These are phyloP conservation scores for Drosophila nikananu DNA, from an alignment of 1,140 invertebrate genomes.

Conservation along the genomic window DNA sequence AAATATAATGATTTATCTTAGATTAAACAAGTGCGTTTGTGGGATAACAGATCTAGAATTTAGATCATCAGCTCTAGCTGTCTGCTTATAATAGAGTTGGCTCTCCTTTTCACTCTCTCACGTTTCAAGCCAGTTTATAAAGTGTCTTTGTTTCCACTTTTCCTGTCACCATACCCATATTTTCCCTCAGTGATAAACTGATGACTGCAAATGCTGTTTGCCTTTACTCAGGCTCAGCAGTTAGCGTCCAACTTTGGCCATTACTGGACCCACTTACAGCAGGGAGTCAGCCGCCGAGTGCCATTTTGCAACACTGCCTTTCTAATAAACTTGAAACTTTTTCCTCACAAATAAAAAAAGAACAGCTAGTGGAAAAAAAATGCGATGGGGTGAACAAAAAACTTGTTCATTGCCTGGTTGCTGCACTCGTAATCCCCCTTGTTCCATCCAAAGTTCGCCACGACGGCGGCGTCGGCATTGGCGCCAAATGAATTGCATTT, in stretches of 20 bases:
- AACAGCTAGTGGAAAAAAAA: conserved; percentile 16
- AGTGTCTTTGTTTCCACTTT: background rate
- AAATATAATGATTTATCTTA: no score
- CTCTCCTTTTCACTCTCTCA: no score
- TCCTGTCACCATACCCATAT: background rate
- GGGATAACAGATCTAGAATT: no score
- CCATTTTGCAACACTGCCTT: conserved; percentile 59
- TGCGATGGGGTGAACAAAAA: conserved; percentile 41
- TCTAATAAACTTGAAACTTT: conserved; percentile 81
- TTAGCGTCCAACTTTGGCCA: conserved; percentile 42
- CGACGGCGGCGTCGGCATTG: conserved; percentile 50
- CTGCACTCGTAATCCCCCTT: conserved; percentile 26
- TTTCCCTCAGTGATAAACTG: conserved; percentile 1
- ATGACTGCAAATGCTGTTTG: conserved; percentile 25
- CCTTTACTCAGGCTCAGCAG: conserved; percentile 26
- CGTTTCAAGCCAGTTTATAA: no score
- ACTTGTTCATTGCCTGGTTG: conserved; percentile 69
- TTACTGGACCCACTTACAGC: conserved; percentile 37
- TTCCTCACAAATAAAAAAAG: conserved; percentile 7
- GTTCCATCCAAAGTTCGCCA: conserved; percentile 17
- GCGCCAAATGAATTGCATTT: conserved; percentile 82
- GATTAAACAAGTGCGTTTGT: no score
- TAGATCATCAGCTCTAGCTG: no score
- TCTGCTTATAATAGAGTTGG: no score
- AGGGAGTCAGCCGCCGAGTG: conserved; percentile 1